phyloP scores from a whole-genome alignment of 1,140 invertebrate species.

The Megalopta genalis region DNA sequence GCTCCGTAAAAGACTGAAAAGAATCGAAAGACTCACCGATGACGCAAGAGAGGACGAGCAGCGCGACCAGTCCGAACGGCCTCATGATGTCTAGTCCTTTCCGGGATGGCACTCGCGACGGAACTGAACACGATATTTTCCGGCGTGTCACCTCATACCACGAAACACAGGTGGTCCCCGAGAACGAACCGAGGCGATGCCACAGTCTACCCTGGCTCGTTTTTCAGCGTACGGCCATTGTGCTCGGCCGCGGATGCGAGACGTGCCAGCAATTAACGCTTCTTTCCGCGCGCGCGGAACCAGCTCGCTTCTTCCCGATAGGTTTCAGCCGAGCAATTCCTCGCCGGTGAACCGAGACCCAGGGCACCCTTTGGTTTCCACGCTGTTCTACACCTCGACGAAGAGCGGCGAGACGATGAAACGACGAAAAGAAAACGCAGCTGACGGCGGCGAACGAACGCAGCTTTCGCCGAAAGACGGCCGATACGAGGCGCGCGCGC shows the following conservation, averaged over 20 bases:
- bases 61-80: slow-evolving; percentile 58
- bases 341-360: no score
- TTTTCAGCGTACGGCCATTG: slow-evolving; percentile 71
- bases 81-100: slow-evolving; percentile 61
- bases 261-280: slow-evolving; percentile 65
- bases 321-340: no score
- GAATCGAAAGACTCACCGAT: slow-evolving; percentile 66
- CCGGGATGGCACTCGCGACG: slow-evolving; percentile 36
- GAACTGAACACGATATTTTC: slow-evolving; percentile 39
- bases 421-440: no score
- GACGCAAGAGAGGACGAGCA: slow-evolving; percentile 68
- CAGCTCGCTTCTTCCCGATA: no score
- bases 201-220: slow-evolving; percentile 23
- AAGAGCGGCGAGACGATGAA: no score
- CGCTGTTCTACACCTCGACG: slow-evolving; percentile 6
- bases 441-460: no score
- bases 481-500: neutral
- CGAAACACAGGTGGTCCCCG: no score
- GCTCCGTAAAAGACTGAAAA: no score
- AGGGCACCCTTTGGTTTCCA: no score
- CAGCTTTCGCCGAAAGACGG: neutral
- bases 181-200: slow-evolving; percentile 5
- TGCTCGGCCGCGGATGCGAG: slow-evolving; percentile 42
- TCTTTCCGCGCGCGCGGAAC: no score
- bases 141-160: slow-evolving; percentile 62